phyloP scores from a whole-genome alignment of 2,113 vertebrate genomes.

The Terrapene triunguis region DNA sequence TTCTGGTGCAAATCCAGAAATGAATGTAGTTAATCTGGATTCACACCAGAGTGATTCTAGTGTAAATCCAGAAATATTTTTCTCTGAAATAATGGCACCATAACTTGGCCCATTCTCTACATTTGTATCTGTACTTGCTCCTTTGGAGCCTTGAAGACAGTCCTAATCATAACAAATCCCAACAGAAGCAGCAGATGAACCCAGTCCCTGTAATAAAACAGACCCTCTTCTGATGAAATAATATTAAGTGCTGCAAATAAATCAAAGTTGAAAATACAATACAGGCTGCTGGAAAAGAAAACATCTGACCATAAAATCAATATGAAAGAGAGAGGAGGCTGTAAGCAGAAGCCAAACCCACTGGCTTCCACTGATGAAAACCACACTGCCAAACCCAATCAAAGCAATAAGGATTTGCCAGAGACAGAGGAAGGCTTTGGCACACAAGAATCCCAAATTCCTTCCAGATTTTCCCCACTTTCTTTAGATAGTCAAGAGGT shows the following conservation, averaged over 20 bases:
- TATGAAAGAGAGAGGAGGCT: background rate
- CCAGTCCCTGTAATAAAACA: background rate
- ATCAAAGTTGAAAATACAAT: background rate
- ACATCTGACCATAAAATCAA: conserved; percentile 5
- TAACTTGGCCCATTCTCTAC: background rate
- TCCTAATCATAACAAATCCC: background rate
- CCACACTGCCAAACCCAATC: background rate
- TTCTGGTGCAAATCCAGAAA: background rate
- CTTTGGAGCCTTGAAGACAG: background rate
- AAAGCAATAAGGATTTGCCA: background rate
- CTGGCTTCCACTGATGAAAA: background rate
- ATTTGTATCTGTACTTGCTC: background rate
- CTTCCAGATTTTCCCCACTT: background rate
- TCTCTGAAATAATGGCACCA: background rate
- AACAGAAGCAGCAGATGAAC: background rate
- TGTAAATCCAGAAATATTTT: background rate
- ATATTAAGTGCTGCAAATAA: conserved; percentile 9
- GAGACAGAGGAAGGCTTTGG: background rate
- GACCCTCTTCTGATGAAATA: background rate
- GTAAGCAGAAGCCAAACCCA: conserved; percentile 6
- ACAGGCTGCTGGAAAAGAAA: background rate
- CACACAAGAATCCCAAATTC: background rate
- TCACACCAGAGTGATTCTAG: background rate
- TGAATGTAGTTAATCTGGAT: background rate
- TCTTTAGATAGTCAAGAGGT: background rate